Percentiles rank a stretch among this genome's conserved stretches.
phyloP scores from a whole-genome alignment of 2,797 vertebrate species.

The Rhabdophis nuchalis region DNA sequence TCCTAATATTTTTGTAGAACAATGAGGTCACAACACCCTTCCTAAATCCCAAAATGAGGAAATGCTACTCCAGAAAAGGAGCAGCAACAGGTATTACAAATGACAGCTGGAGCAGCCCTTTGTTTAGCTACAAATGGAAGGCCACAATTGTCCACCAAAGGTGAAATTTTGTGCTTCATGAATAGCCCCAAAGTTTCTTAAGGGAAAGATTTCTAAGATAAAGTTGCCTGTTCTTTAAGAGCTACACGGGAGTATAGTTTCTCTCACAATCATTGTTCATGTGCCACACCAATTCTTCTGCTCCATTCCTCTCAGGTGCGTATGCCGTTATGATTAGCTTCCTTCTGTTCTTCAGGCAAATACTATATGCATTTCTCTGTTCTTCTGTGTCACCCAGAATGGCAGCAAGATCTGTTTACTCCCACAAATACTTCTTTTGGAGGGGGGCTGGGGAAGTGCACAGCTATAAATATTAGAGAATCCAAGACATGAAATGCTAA shows the following conservation, averaged over 20 bases:
- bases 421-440: neutral
- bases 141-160: neutral
- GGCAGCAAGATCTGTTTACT: neutral
- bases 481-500: conserved; percentile 1
- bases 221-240: neutral
- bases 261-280: neutral
- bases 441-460: neutral
- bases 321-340: neutral
- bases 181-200: neutral
- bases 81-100: neutral
- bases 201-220: neutral
- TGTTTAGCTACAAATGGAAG: neutral
- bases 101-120: neutral
- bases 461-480: conserved; percentile 4
- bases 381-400: neutral
- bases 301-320: neutral
- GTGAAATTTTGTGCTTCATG: neutral
- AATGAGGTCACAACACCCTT: neutral
- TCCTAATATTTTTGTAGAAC: neutral
- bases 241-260: neutral
- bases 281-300: neutral
- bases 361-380: neutral
- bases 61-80: neutral
- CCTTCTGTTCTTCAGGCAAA: neutral
- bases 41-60: neutral